These are phyloP conservation scores for Tympanoctomys barrerae DNA, from an alignment of 2,797 vertebrate genomes.

Conservation along the genomic window DNA sequence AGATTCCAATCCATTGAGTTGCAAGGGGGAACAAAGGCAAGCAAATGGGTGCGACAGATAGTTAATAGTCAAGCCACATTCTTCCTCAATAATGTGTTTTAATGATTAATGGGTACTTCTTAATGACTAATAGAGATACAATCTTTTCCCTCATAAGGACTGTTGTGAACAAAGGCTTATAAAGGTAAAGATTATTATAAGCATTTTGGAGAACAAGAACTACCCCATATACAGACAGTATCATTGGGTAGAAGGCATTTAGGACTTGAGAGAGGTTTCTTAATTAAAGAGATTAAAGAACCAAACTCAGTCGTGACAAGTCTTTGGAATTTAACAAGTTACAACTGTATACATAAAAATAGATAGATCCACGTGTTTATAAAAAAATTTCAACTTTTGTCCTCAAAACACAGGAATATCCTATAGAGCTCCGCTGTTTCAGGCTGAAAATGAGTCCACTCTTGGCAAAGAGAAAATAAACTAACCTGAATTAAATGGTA, in stretches of 20 bases:
- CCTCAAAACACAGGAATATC: background rate
- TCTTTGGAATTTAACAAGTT: slow-evolving; percentile 21
- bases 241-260: background rate
- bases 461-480: background rate
- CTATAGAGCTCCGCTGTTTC: background rate
- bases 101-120: background rate
- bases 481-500: slow-evolving; percentile 1
- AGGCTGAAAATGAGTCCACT: slow-evolving; percentile 20
- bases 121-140: background rate
- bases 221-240: background rate
- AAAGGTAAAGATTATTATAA: background rate
- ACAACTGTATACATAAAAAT: background rate
- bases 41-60: background rate
- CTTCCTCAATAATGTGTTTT: background rate
- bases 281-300: background rate
- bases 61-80: background rate
- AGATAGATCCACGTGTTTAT: background rate
- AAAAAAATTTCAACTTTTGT: background rate
- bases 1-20: background rate
- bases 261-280: background rate
- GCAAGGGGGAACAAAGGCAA: background rate
- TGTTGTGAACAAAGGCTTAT: background rate
- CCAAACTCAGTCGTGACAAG: background rate
- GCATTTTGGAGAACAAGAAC: background rate
- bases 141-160: background rate